Conservation (phyloP, 2,113 vertebrate genomes). For the Gobius niger region DNA sequence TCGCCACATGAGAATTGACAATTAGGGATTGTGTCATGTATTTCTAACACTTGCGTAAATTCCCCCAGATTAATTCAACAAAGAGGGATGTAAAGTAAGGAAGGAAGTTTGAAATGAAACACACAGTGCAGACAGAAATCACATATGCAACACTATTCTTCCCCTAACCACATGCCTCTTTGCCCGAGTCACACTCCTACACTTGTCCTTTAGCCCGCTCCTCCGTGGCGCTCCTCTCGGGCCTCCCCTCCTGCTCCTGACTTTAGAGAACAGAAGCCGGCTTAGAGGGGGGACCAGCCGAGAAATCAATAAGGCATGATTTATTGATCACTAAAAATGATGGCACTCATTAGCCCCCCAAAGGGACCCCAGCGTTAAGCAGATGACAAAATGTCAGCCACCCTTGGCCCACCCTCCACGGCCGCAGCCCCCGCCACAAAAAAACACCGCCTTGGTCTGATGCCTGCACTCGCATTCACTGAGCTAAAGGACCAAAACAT, state of each 20-base stretch:
- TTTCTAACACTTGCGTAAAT: too few species aligned
- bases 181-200: not conserved
- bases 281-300: constrained; percentile 56
- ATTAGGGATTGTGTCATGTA: too few species aligned
- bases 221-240: not conserved
- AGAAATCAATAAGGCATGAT: constrained; percentile 83
- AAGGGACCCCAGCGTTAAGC: constrained; percentile 75
- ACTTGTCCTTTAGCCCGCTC: not conserved
- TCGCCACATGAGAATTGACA: too few species aligned
- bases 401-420: constrained; percentile 43
- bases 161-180: not conserved
- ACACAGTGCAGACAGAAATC: too few species aligned
- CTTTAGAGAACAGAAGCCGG: constrained; percentile 78
- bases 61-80: too few species aligned
- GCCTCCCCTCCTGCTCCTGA: constrained; percentile 45
- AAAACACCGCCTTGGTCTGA: not conserved
- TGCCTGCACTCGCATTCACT: too few species aligned
- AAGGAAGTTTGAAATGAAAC: too few species aligned
- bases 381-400: constrained; percentile 81
- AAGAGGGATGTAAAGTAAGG: too few species aligned
- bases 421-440: constrained; percentile 18
- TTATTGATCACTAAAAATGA: constrained; percentile 85
- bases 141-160: too few species aligned
- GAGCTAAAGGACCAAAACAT: too few species aligned
- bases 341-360: constrained; percentile 81